phyloP scores from a whole-genome alignment of 2,888 invertebrate genomes.

The Microctonus brassicae region DNA sequence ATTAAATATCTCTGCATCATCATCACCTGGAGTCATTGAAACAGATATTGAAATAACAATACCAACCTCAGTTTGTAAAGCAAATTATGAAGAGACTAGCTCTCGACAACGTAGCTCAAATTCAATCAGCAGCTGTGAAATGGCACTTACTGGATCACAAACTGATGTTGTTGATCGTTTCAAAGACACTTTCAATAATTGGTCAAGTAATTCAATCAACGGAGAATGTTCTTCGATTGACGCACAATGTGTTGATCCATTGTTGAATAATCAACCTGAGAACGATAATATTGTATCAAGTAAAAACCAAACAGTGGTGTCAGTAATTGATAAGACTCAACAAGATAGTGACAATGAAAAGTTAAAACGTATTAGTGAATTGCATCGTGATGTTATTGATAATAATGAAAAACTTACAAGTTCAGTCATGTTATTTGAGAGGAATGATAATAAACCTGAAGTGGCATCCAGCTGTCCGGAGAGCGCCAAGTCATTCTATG shows the following conservation, averaged over 20 bases:
- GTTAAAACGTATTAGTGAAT: slow-evolving; percentile 27
- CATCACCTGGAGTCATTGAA: slow-evolving; percentile 44
- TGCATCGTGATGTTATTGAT: slow-evolving; percentile 30
- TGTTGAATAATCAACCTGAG: slow-evolving; percentile 22
- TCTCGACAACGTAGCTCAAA: slow-evolving; percentile 64
- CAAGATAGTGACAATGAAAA: slow-evolving; percentile 45
- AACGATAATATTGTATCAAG: slow-evolving; percentile 39
- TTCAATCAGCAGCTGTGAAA: slow-evolving; percentile 68
- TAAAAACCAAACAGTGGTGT: slow-evolving; percentile 36
- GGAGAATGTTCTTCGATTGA: slow-evolving; percentile 31
- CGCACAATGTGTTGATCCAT: neutral
- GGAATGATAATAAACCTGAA: slow-evolving; percentile 17
- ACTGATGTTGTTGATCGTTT: slow-evolving; percentile 60
- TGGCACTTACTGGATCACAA: slow-evolving; percentile 64
- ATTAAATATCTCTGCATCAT: slow-evolving; percentile 29
- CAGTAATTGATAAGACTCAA: slow-evolving; percentile 26
- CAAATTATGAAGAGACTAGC: slow-evolving; percentile 50
- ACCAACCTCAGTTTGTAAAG: slow-evolving; percentile 59
- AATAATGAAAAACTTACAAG: slow-evolving; percentile 42
- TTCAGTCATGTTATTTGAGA: slow-evolving; percentile 34
- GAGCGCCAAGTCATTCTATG: slow-evolving; percentile 30
- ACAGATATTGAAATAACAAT: slow-evolving; percentile 64
- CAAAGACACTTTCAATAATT: slow-evolving; percentile 48
- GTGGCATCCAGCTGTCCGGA: slow-evolving; percentile 43
- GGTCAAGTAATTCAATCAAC: slow-evolving; percentile 40